Percentiles rank a stretch among this genome's conserved stretches.
These are phyloP conservation scores for Silurus asotus DNA, from an alignment of 2,113 vertebrate species.

Conservation along the genomic window DNA sequence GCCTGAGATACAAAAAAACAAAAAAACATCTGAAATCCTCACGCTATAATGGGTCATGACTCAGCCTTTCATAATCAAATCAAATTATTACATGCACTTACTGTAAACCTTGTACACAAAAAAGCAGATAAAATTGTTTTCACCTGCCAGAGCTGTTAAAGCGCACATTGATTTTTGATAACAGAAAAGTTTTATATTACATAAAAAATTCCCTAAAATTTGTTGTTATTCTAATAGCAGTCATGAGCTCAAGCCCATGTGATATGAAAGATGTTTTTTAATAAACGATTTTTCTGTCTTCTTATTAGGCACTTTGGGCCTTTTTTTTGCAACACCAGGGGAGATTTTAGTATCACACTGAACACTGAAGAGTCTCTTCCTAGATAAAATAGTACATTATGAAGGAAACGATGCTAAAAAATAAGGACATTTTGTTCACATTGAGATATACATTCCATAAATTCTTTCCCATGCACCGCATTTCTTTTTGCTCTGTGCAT, in stretches of 20 bases:
- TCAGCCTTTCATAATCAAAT: slow-evolving; percentile 4
- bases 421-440: slow-evolving; percentile 10
- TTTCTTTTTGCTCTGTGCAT: neutral
- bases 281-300: slow-evolving; percentile 4
- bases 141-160: neutral
- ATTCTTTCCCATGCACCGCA: neutral
- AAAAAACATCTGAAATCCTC: neutral
- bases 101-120: slow-evolving; percentile 7
- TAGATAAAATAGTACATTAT: neutral
- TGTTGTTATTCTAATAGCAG: slow-evolving; percentile 11
- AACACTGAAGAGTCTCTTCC: neutral
- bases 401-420: neutral
- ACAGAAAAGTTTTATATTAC: neutral
- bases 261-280: slow-evolving; percentile 26
- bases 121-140: neutral
- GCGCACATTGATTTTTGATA: neutral
- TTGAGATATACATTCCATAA: neutral
- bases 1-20: neutral
- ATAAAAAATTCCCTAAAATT: neutral
- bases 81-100: neutral
- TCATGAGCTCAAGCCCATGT: slow-evolving; percentile 28
- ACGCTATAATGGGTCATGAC: neutral
- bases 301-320: neutral
- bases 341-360: neutral
- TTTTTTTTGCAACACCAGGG: neutral